Percentiles rank a stretch among this genome's conserved stretches.
phyloP scores from a whole-genome alignment of 2,888 invertebrate genomes.

The Ditula angustiorana region DNA sequence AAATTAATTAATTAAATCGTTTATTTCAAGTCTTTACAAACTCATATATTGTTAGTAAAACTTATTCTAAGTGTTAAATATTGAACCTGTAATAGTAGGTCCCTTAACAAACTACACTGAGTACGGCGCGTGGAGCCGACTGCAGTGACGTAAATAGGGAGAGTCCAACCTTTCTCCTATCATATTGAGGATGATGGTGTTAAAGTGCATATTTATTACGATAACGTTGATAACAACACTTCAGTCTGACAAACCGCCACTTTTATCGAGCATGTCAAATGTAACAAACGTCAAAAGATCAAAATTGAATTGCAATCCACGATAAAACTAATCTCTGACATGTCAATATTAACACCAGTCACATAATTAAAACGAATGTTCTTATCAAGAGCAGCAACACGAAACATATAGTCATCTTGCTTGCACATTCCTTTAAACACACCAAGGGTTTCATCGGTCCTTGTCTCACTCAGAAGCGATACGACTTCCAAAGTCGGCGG shows the following conservation, averaged over 20 bases:
- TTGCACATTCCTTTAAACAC: neutral
- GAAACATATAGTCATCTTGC: constrained; percentile 14
- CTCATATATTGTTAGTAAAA: no score
- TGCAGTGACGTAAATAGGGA: no score
- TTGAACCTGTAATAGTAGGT: no score
- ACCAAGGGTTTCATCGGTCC: neutral
- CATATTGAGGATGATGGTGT: no score
- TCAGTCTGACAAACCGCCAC: neutral
- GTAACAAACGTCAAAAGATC: neutral
- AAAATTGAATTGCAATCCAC: neutral
- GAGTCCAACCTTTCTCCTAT: no score
- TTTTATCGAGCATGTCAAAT: neutral
- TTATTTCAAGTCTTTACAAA: no score
- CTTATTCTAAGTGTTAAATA: no score
- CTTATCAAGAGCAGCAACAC: neutral
- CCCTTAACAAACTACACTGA: no score
- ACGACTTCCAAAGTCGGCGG: constrained; percentile 9
- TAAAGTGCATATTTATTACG: no score
- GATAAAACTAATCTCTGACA: constrained; percentile 18
- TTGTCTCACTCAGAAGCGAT: constrained; percentile 3
- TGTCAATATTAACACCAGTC: constrained; percentile 5
- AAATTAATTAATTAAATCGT: no score
- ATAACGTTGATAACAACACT: neutral
- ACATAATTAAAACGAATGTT: constrained; percentile 12
- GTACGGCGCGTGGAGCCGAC: no score